A percentile compares a stretch with the other conserved stretches of the same genome.
Conservation (phyloP, 2,888 invertebrate species). For the Ellobium chinense region DNA sequence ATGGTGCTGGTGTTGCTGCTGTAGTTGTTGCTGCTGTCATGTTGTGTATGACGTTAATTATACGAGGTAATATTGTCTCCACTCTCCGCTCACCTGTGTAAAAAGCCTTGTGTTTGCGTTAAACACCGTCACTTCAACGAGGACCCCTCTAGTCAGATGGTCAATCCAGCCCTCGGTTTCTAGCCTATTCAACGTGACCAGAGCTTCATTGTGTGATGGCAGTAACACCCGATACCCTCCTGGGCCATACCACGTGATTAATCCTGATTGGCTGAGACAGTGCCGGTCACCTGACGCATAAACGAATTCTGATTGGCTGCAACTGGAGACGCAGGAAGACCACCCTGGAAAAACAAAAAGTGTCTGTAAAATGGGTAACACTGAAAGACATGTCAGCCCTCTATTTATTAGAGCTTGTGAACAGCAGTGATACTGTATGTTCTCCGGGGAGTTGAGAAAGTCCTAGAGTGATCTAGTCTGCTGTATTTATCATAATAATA, state of each 20-base stretch:
- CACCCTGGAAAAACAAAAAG: no score
- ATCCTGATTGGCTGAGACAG: slow-evolving; percentile 36
- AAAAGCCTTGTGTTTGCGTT: slow-evolving; percentile 53
- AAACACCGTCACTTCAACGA: slow-evolving; percentile 43
- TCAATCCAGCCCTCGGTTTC: slow-evolving; percentile 54
- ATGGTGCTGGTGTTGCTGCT: no score
- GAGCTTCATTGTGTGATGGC: slow-evolving; percentile 38
- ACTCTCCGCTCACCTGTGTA: slow-evolving; percentile 27
- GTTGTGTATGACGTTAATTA: no score
- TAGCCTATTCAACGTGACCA: slow-evolving; percentile 25
- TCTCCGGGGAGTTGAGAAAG: no score
- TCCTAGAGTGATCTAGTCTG: no score
- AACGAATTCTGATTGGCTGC: slow-evolving; percentile 8
- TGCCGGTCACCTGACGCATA: slow-evolving; percentile 4
- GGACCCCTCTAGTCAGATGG: background rate
- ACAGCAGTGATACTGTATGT: no score
- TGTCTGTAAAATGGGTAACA: no score
- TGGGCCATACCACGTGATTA: slow-evolving; percentile 40
- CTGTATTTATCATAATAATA: no score
- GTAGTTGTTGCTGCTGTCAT: no score
- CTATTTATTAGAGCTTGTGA: no score
- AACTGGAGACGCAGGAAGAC: background rate
- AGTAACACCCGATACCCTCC: slow-evolving; percentile 50
- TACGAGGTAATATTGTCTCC: no score
- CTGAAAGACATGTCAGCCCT: no score